Conservation (phyloP, 2,888 invertebrate species). For the Drosophila eohydei region DNA sequence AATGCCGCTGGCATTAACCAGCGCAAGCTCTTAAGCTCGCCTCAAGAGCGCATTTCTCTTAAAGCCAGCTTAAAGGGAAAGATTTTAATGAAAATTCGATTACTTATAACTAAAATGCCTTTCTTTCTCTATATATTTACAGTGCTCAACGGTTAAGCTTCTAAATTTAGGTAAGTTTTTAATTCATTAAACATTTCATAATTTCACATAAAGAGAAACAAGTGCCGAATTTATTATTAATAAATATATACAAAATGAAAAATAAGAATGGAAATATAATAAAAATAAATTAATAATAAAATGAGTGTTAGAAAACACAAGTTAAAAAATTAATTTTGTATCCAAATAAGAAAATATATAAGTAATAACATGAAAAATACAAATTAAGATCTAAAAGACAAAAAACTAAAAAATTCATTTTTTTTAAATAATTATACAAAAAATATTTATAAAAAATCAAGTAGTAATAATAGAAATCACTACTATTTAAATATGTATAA, state of each 20-base stretch:
- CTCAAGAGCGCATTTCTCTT: slow-evolving; percentile 5
- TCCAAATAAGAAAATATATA: not conserved
- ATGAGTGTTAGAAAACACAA: too few species aligned
- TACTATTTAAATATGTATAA: not conserved
- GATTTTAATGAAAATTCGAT: slow-evolving; percentile 22
- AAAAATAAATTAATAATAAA: too few species aligned
- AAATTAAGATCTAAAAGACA: not conserved
- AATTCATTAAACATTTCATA: not conserved
- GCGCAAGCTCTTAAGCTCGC: slow-evolving; percentile 48
- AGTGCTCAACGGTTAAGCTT: slow-evolving; percentile 23
- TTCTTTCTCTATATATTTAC: slow-evolving; percentile 16
- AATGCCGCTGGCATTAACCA: slow-evolving; percentile 50
- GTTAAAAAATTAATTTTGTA: too few species aligned
- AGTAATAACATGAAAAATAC: not conserved
- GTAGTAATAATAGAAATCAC: not conserved
- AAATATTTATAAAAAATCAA: not conserved
- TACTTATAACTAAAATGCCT: slow-evolving; percentile 14
- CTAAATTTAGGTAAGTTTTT: slow-evolving; percentile 41
- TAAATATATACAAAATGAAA: not conserved
- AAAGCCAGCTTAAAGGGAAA: not conserved
- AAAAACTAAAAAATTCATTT: not conserved
- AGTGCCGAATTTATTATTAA: slow-evolving; percentile 26
- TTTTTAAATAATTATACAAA: not conserved
- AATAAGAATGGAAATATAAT: not conserved
- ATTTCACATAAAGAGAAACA: slow-evolving; percentile 46